A percentile compares a stretch with the other conserved stretches of the same genome.
phyloP scores from a whole-genome alignment of 2,113 vertebrate species.

The Microcebus lehilahytsara region DNA sequence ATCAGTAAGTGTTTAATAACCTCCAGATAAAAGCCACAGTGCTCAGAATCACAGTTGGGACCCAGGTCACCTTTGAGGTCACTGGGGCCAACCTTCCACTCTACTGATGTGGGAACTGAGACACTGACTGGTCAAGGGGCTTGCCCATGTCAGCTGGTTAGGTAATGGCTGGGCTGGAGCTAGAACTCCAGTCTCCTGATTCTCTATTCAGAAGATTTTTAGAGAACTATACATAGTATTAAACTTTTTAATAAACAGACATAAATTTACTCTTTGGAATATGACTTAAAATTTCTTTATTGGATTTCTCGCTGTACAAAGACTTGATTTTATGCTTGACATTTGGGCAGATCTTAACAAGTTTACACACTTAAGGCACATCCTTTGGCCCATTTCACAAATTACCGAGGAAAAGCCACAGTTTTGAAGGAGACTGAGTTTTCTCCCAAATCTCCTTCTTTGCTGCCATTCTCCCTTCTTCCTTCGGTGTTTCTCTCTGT shows the following conservation, averaged over 20 bases:
- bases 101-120: neutral
- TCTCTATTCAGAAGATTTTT: neutral
- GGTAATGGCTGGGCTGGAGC: neutral
- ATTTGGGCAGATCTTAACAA: neutral
- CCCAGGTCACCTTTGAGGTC: neutral
- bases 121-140: neutral
- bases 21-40: neutral
- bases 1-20: slow-evolving; percentile 7
- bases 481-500: neutral
- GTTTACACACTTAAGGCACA: neutral
- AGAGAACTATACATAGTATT: neutral
- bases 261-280: slow-evolving; percentile 17
- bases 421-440: neutral
- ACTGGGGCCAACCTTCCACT: neutral
- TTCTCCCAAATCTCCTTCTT: neutral
- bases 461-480: neutral
- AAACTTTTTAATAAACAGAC: neutral
- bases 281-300: slow-evolving; percentile 28
- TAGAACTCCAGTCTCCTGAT: neutral
- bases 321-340: slow-evolving; percentile 16
- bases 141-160: neutral
- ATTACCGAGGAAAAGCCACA: neutral
- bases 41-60: slow-evolving; percentile 7
- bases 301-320: neutral
- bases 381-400: neutral